These are phyloP conservation scores for Palythoa heliodiscus DNA, from an alignment of 92 coral and sea anemone species.

Conservation along the genomic window DNA sequence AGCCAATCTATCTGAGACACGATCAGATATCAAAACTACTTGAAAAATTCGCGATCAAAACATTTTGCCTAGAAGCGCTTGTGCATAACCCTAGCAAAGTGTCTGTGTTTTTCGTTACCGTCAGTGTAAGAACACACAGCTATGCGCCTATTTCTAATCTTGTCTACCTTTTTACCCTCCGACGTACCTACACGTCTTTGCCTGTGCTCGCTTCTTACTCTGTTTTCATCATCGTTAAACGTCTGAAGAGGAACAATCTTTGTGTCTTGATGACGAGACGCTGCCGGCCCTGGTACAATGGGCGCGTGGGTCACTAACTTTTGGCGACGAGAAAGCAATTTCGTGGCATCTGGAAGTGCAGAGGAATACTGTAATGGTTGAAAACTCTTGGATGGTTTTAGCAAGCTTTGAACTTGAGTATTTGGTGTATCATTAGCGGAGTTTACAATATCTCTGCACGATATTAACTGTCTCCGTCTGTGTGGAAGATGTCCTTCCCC, in stretches of 20 bases:
- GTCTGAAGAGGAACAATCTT: background rate
- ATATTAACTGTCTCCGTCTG: background rate
- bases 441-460: background rate
- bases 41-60: background rate
- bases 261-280: background rate
- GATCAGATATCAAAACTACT: too few relatives aligned
- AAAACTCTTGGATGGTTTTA: background rate
- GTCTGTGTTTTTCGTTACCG: background rate
- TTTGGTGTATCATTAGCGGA: background rate
- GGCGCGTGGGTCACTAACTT: background rate
- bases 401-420: background rate
- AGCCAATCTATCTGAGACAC: too few relatives aligned
- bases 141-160: background rate
- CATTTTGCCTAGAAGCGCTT: background rate
- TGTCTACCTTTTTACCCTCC: background rate
- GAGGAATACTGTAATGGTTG: background rate
- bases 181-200: background rate
- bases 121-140: background rate
- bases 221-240: background rate
- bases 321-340: background rate
- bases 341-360: background rate
- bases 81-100: background rate
- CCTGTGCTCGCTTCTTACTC: background rate
- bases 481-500: background rate
- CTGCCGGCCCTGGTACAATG: background rate